Evolutionary conservation across 2,888 invertebrate species (phyloP).

Genomic region (Muscina levida): DNA sequence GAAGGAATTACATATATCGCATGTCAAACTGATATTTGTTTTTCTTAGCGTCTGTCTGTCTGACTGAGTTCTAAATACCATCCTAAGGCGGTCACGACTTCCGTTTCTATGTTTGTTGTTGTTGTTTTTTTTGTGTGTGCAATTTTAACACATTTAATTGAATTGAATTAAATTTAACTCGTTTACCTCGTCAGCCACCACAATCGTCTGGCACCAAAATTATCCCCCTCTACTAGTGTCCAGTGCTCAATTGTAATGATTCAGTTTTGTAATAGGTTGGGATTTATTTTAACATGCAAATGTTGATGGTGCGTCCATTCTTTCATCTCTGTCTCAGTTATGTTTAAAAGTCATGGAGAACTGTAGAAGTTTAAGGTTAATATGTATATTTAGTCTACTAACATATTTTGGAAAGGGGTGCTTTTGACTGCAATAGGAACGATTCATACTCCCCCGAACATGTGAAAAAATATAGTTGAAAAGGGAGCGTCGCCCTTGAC

Average conservation of each 20-base stretch:
- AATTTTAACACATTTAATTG: conserved; percentile 54
- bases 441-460: too few relatives aligned
- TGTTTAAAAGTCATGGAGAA: not conserved
- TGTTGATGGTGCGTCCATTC: not conserved
- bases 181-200: conserved; percentile 46
- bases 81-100: conserved; percentile 43
- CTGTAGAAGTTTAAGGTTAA: conserved; percentile 27
- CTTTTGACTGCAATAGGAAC: too few relatives aligned
- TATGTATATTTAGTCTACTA: too few relatives aligned
- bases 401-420: too few relatives aligned
- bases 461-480: too few relatives aligned
- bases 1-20: too few relatives aligned
- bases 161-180: conserved; percentile 62
- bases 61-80: conserved; percentile 42
- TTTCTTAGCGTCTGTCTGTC: not conserved
- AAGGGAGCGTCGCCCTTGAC: too few relatives aligned
- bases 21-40: too few relatives aligned
- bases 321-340: too few relatives aligned
- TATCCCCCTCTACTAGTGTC: not conserved
- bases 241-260: not conserved
- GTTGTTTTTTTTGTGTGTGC: not conserved
- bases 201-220: not conserved
- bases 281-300: conserved; percentile 15
- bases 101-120: conserved; percentile 44
- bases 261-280: conserved; percentile 6